phyloP scores from a whole-genome alignment of 2,888 invertebrate species.

The Calameuta pallipes region DNA sequence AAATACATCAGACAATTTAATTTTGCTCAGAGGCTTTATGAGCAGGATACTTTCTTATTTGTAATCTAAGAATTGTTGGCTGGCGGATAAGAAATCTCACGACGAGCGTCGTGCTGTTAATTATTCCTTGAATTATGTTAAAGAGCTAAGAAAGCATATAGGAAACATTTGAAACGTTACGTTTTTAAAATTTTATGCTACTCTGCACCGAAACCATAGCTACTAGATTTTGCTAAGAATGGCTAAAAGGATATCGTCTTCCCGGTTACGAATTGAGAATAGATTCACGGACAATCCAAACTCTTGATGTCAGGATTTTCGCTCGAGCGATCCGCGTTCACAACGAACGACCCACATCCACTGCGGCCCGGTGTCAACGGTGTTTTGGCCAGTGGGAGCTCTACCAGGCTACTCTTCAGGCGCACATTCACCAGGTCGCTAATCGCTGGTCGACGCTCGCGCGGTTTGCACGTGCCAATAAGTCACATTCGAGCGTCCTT shows the following conservation, averaged over 20 bases:
- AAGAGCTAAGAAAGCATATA: too few species aligned
- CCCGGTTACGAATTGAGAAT: not conserved
- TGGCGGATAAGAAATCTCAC: not conserved
- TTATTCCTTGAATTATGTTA: too few species aligned
- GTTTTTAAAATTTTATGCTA: not conserved
- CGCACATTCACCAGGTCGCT: constrained; percentile 34
- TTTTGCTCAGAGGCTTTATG: not conserved
- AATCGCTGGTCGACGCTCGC: constrained; percentile 35
- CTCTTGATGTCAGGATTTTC: not conserved
- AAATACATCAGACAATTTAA: not conserved
- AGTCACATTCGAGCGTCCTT: not conserved
- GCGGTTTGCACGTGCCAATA: constrained; percentile 28
- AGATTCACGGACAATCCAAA: not conserved
- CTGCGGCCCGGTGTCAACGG: constrained; percentile 15
- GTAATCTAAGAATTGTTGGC: not conserved
- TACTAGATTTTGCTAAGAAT: not conserved
- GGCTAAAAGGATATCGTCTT: not conserved
- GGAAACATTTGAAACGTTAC: not conserved
- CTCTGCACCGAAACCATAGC: not conserved
- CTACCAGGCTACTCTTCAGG: constrained; percentile 16
- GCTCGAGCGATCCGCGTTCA: not conserved
- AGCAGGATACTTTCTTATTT: not conserved
- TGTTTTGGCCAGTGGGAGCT: constrained; percentile 17
- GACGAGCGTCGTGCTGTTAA: too few species aligned
- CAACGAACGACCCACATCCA: constrained; percentile 19